Base-by-base conservation (phyloP, 2,888 invertebrate genomes). In the Drosophila falleni region DNA sequence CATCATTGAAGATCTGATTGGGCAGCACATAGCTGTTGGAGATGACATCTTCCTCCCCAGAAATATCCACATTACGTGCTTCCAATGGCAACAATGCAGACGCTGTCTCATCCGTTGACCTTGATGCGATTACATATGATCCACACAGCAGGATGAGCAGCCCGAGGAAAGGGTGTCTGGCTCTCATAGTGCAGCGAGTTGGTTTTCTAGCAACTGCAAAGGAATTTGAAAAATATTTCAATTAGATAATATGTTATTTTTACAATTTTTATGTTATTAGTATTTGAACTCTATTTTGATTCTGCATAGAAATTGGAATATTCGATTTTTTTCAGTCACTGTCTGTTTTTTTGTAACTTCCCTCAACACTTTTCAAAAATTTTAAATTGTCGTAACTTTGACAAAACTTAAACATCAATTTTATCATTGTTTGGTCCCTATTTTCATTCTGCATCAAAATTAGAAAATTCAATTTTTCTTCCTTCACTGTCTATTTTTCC, bases 1-100 rank as follows among this genome's bases (percentile, higher is more conserved):
- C 95, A 69, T 95, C 94, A 86, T 95, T 95, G 88, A 95, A 95
- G 44, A 94, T 94, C 81, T 93, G 94, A 81, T 94, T 94, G 13
- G 94, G 94, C 9, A 93, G 74, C 35, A 93, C 90, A 63, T 92
- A 93, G 37, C 91, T 91, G 16, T 83, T 89, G 0, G 91, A 90
- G 37, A 92, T 90, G 2, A 92, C 67, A 11, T 92, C 91, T 13
- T 92, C 91, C 41, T 92, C 92, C 26, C 87, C 91, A 5, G 89
- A 90, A 29, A 71, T 66, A n/a, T 86, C 85, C 8, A 74, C 81
- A 61, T 70, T 82, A 3, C 92, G 87, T 5, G 92, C 91, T 73
- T 92, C 92, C 13, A 92, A 19, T 0, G 91, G 92, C 16, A 92
- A 65, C 35, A 90, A 78, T 0, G 87, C 85, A 0, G 92, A 91